Evolutionary conservation across 2,113 vertebrate genomes (phyloP).

Genomic region (Cercocebus atys): DNA sequence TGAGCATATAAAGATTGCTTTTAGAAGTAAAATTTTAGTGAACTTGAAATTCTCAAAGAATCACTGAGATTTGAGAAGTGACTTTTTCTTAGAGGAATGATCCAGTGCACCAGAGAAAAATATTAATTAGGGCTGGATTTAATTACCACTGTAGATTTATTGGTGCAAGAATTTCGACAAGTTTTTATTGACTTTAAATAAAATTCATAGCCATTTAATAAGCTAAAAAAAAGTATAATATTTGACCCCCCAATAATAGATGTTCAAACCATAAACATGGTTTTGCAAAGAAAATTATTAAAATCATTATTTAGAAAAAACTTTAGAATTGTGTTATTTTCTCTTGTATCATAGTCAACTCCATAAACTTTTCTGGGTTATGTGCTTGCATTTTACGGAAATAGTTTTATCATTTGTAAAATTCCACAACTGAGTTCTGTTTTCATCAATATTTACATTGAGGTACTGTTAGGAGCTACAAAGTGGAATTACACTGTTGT

Average conservation of each 20-base stretch:
- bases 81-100: not conserved
- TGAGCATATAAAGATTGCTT: not conserved
- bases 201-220: not conserved
- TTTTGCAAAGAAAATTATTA: constrained; percentile 1
- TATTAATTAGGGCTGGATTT: not conserved
- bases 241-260: not conserved
- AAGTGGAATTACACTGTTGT: not conserved
- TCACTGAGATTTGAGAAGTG: not conserved
- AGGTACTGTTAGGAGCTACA: not conserved
- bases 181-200: not conserved
- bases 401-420: not conserved
- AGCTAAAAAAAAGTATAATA: not conserved
- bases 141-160: not conserved
- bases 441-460: not conserved
- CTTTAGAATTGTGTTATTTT: not conserved
- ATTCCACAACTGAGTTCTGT: not conserved
- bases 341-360: not conserved
- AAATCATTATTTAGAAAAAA: not conserved
- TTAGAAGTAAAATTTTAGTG: not conserved
- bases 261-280: not conserved
- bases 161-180: not conserved
- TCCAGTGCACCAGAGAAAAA: not conserved
- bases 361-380: not conserved
- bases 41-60: not conserved
- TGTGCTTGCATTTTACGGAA: not conserved